Percentiles rank a stretch among this genome's conserved stretches.
These are phyloP conservation scores for Sebastes minor DNA, from an alignment of 2,797 vertebrate species.

Conservation along the genomic window DNA sequence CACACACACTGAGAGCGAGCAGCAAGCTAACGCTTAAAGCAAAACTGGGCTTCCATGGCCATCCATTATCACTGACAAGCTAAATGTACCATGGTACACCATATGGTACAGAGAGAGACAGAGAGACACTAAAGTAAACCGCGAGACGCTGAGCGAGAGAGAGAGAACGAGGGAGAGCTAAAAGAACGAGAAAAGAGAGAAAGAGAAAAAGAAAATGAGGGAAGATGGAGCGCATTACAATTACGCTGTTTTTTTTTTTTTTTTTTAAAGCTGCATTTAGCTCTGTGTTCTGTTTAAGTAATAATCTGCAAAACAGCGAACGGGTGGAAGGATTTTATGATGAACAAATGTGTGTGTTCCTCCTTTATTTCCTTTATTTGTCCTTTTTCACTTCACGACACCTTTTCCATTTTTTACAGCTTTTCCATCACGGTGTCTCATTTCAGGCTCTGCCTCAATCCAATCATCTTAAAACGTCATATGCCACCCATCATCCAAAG, in stretches of 20 bases:
- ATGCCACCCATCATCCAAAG: background rate
- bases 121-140: constrained; percentile 13
- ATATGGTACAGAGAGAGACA: constrained; percentile 89
- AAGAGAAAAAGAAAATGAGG: constrained; percentile 71
- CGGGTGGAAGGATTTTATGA: background rate
- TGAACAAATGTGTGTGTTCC: background rate
- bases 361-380: background rate
- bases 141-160: constrained; percentile 13
- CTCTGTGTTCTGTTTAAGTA: constrained; percentile 25
- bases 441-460: background rate
- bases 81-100: constrained; percentile 99
- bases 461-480: background rate
- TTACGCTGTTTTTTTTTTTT: background rate
- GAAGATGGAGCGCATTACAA: constrained; percentile 38
- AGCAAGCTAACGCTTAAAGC: constrained; percentile 91
- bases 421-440: background rate
- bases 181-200: constrained; percentile 7
- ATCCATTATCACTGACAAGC: constrained; percentile 99
- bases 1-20: constrained; percentile 36
- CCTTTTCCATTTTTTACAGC: background rate
- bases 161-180: constrained; percentile 15
- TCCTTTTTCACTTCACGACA: background rate
- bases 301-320: constrained; percentile 9
- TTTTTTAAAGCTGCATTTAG: constrained; percentile 10
- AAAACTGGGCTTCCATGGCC: constrained; percentile 97